A percentile compares a stretch with the other conserved stretches of the same genome.
Conservation (phyloP, 37 sponge, comb jelly and placozoan genomes). For the Agelas oroides region DNA sequence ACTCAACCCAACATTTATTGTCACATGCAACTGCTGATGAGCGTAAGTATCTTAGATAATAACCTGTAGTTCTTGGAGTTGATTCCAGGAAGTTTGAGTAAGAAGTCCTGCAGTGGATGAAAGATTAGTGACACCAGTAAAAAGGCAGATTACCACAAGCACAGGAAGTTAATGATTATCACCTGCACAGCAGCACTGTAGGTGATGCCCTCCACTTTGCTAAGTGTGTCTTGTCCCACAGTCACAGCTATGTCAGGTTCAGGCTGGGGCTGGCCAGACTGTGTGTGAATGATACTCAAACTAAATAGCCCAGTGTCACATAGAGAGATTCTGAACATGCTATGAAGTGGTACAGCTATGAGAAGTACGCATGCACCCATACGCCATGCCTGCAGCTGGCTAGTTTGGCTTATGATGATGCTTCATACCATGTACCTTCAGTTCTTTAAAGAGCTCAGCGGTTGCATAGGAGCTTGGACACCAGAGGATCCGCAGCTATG, state of each 20-base stretch:
- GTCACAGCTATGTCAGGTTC: conserved; percentile 67
- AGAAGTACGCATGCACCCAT: too few relatives aligned
- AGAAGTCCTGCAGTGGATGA: conserved; percentile 60
- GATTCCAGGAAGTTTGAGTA: conserved; percentile 92
- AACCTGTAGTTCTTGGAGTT: conserved; percentile 90
- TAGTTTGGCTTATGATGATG: too few relatives aligned
- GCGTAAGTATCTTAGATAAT: too few relatives aligned
- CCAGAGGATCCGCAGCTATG: conserved; percentile 89
- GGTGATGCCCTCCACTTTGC: conserved; percentile 2
- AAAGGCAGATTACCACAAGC: too few relatives aligned
- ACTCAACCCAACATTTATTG: too few relatives aligned
- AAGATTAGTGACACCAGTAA: too few relatives aligned
- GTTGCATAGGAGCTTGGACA: conserved; percentile 86
- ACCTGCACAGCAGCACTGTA: conserved; percentile 63
- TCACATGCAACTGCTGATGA: too few relatives aligned
- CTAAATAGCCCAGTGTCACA: too few relatives aligned
- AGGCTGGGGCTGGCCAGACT: conserved; percentile 78
- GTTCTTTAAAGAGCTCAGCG: conserved; percentile 85
- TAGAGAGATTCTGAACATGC: too few relatives aligned
- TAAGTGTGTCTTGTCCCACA: conserved; percentile 46
- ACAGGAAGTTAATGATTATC: too few relatives aligned
- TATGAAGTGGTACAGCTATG: too few relatives aligned
- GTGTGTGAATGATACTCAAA: neutral
- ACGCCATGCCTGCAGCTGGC: too few relatives aligned
- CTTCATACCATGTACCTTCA: conserved; percentile 75